phyloP scores from a whole-genome alignment of 2,888 invertebrate genomes.

The Andrena dorsata region DNA sequence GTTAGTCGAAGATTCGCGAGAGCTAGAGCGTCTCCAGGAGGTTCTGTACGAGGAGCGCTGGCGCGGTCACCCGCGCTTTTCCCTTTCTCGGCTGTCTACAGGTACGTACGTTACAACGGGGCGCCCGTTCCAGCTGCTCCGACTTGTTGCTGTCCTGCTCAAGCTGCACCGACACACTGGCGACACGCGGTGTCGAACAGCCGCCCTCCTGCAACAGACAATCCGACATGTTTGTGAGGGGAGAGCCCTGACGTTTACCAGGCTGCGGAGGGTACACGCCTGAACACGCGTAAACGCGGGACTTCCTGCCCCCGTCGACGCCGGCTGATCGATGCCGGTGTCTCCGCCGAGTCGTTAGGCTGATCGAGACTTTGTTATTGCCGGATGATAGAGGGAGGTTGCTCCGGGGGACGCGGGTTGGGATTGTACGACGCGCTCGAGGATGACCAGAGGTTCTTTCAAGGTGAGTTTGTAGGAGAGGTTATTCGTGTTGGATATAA shows the following conservation, averaged over 20 bases:
- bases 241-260: slow-evolving; percentile 33
- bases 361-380: too few species aligned
- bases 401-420: too few species aligned
- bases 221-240: slow-evolving; percentile 59
- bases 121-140: slow-evolving; percentile 79
- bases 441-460: too few species aligned
- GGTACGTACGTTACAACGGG: slow-evolving; percentile 79
- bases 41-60: slow-evolving; percentile 81
- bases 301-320: not conserved
- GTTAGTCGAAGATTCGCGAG: slow-evolving; percentile 38
- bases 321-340: slow-evolving; percentile 16
- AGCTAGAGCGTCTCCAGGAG: slow-evolving; percentile 82
- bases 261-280: slow-evolving; percentile 21
- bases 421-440: too few species aligned
- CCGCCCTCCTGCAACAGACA: slow-evolving; percentile 78
- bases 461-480: too few species aligned
- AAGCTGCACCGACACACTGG: slow-evolving; percentile 81
- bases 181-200: slow-evolving; percentile 80
- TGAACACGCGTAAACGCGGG: slow-evolving; percentile 37
- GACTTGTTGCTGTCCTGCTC: slow-evolving; percentile 84
- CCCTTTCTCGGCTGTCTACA: slow-evolving; percentile 79
- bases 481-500: too few species aligned
- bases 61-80: slow-evolving; percentile 79
- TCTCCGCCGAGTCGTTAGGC: not conserved
- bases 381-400: too few species aligned